Conservation (phyloP, 1,140 invertebrate species). For the Caenorhabditis tropicalis region DNA sequence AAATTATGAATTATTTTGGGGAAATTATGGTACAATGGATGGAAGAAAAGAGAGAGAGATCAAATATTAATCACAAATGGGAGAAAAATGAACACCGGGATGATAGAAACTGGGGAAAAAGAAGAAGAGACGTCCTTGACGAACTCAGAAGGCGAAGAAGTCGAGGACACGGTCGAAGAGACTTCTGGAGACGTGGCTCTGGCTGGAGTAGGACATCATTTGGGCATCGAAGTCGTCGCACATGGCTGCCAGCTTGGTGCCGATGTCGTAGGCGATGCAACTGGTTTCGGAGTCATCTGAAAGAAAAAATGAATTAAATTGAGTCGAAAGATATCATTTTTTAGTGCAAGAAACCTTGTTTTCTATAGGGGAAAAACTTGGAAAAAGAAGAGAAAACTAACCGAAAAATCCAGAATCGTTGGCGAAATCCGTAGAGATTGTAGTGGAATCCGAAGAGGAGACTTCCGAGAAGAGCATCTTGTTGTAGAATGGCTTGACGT, state of each 20-base stretch:
- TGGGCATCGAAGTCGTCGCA: conserved; percentile 15
- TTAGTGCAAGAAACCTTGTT: background rate
- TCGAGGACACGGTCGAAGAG: background rate
- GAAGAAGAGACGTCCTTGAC: background rate
- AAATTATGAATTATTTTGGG: background rate
- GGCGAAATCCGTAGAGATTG: background rate
- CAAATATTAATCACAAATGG: background rate
- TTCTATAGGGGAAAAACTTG: background rate
- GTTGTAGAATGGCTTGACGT: background rate
- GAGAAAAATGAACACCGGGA: background rate
- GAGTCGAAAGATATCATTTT: background rate
- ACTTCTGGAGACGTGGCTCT: background rate
- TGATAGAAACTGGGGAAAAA: background rate
- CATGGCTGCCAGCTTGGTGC: conserved; percentile 1
- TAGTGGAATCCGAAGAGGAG: background rate
- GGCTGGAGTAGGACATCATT: conserved; percentile 30
- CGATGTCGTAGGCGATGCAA: background rate
- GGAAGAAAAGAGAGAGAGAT: background rate
- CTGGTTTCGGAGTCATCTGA: conserved; percentile 16
- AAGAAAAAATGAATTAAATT: background rate
- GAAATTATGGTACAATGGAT: background rate
- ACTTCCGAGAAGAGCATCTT: background rate
- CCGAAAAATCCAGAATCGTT: conserved; percentile 32
- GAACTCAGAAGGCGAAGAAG: background rate
- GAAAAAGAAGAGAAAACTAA: background rate